Evolutionary conservation across 2,797 vertebrate genomes (phyloP), one percentile per base, ranked within the genome.

Genomic region (Alosa sapidissima): DNA sequence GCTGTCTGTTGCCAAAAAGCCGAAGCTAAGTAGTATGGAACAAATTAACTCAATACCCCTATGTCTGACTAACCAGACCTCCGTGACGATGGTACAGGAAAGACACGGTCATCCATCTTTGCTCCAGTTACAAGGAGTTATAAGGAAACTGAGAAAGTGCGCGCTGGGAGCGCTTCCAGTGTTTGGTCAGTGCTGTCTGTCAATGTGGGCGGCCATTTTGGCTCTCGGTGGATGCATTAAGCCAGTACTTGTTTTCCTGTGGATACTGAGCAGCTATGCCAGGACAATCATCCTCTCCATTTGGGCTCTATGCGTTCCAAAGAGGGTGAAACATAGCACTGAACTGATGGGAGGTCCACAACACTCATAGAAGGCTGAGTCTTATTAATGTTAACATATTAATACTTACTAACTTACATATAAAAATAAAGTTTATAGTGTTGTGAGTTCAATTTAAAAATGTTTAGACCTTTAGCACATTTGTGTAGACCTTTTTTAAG

Each of bases 1-100:
- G 8, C 83, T 92, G 84, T 83, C 85, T 54, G 82, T 86, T 28
- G 52, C 68, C 33, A 81, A 5, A 82, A 82, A 10, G 28, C 84
- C 47, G 52, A 0, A n/a, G 13, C 65, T 0, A 60, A 3, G 33
- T 14, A 19, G 28, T 1, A 72, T 5, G 65, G 65, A 72, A 72
- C 11, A 41, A 72, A 36, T 41, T 4, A 72, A 36, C 65, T 72
- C 13, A 14, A 36, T 41, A 11, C 65, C 65, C 13, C 33, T 16
- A 3, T 14, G 33, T 28, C 13, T 16, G 65, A 72, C 28, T 13
- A 36, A 72, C 28, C 28, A 36, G 33, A 14, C 33, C 65, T 0
- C 11, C 5, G 11, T 36, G 28, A 28, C 65, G 5, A 5, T 41
- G 65, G 33, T 33, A 36, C 13, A 11, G 65, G 10, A 36, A 36